Base-by-base conservation (phyloP, 2,888 invertebrate genomes). In the Drosophila anceps region DNA sequence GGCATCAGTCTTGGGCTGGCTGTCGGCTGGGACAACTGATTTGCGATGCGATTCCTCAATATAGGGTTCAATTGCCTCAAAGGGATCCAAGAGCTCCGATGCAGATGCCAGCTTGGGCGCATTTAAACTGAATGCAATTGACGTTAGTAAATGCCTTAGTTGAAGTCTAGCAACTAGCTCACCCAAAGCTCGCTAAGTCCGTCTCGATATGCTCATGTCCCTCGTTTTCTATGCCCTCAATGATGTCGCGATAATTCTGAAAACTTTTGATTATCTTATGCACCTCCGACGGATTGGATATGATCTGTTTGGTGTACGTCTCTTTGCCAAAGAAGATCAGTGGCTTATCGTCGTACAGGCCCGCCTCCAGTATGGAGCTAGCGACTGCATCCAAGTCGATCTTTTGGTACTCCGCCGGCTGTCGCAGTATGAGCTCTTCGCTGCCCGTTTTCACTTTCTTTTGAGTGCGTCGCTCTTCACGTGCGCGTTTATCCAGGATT, bases 331-430 rank as follows among this genome's bases (percentile, higher is more conserved):
- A 82, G 65, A 93, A 92, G 37, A 93, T 84, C 39, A 93, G 51
- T 0, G 93, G 93, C 61, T 88, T 92, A 50, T 92, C 92, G 63
- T 93, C 92, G 65, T 92, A 93, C 9, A 81, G 31, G 12, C 88
- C 91, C 0, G 86, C 61, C 31, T 91, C 86, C 8, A 93, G 74
- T 10, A 90, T 65, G 6, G 88, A 81, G 51, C 71, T 84, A 48
- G 92, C 90, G 20, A 92, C 64, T 2, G 88, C 82, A 66, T 93
- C 92, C 70, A 92, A 73, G 68, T 92, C 84, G 27, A 92, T 72
- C 59, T 91, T 92, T 64, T 92, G 92, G 77, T 92, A 93, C 65
- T 93, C 92, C 1, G 91, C 60, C 5, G 92, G 91, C 46, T 92
- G 92, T 20, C 73, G 63, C 10, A 63, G 61, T 15, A 58, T 18